Conservation (phyloP, 1,140 invertebrate genomes). For the Spodoptera frugiperda region DNA sequence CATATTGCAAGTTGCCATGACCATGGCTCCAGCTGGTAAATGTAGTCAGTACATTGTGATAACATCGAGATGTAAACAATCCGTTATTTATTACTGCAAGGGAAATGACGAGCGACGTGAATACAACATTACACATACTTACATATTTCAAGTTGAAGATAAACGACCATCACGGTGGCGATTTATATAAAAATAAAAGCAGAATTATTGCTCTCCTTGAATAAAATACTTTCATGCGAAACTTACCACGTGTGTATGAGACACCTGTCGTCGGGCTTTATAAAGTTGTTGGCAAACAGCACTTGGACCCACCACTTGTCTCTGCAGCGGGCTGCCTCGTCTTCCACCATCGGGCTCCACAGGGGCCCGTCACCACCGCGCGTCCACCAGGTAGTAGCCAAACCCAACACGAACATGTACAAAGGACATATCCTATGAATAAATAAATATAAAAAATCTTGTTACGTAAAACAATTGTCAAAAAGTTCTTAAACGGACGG, state of each 20-base stretch:
- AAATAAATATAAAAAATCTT: no score
- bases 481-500: no score
- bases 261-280: slow-evolving; percentile 50
- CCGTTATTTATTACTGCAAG: not conserved
- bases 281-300: slow-evolving; percentile 87
- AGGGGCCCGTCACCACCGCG: slow-evolving; percentile 61
- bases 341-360: slow-evolving; percentile 60
- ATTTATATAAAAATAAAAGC: no score
- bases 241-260: slow-evolving; percentile 61
- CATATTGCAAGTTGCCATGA: not conserved
- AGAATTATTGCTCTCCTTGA: no score
- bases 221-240: not conserved
- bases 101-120: slow-evolving; percentile 3
- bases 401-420: slow-evolving; percentile 65
- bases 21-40: not conserved
- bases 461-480: not conserved
- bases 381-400: slow-evolving; percentile 66
- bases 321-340: slow-evolving; percentile 83
- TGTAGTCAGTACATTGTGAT: not conserved
- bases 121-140: no score
- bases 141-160: not conserved
- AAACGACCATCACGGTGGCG: not conserved
- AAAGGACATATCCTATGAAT: slow-evolving; percentile 67
- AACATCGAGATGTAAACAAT: not conserved
- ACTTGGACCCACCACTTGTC: slow-evolving; percentile 88